Evolutionary conservation across 2,797 vertebrate genomes (phyloP).

Genomic region (Muraenolepis orangiensis): DNA sequence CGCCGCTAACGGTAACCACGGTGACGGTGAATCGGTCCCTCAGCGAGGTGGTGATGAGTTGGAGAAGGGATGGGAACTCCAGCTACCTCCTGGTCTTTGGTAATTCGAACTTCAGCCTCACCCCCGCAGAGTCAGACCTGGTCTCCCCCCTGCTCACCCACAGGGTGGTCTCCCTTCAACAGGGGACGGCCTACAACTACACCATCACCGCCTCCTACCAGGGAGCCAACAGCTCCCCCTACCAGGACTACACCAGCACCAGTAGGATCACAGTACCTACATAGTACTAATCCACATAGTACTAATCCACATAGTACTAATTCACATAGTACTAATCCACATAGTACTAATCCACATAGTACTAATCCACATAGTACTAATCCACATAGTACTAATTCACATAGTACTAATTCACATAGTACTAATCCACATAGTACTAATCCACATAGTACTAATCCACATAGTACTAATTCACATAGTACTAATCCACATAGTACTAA

Average conservation of each 20-base stretch:
- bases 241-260: neutral
- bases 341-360: neutral
- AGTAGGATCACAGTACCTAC: no score
- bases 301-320: no score
- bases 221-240: neutral
- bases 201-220: neutral
- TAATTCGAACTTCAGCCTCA: neutral
- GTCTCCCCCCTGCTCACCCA: neutral
- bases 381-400: no score
- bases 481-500: neutral
- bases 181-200: neutral
- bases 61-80: neutral
- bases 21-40: neutral
- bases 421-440: no score
- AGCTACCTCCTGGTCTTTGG: neutral
- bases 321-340: no score
- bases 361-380: neutral
- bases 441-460: neutral
- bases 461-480: no score
- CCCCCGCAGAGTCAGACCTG: neutral
- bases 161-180: neutral
- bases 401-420: neutral
- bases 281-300: neutral
- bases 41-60: neutral
- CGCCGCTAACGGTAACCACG: neutral